Evolutionary conservation across 1,140 invertebrate species (phyloP).

Genomic region (Trachymyrmex septentrionalis): DNA sequence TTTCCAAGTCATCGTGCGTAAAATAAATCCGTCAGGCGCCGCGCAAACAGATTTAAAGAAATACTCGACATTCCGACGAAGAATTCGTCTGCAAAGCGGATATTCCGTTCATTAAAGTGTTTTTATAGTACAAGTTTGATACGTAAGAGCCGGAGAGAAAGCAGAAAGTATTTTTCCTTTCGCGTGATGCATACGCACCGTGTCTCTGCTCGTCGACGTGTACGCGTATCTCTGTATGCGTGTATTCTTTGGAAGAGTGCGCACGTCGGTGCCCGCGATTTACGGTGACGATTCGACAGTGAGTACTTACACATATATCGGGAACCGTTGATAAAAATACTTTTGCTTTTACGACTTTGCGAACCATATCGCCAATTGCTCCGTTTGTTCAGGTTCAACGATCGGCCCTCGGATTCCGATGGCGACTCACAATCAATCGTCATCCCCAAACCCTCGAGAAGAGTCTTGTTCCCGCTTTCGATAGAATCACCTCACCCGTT

Average conservation of each 20-base stretch:
- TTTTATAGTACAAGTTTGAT: constrained; percentile 42
- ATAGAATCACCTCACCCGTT: background rate
- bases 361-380: constrained; percentile 75
- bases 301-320: constrained; percentile 53
- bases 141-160: constrained; percentile 29
- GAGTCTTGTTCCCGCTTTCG: constrained; percentile 34
- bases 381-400: constrained; percentile 77
- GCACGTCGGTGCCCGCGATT: background rate
- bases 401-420: constrained; percentile 71
- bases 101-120: constrained; percentile 4
- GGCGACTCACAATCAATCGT: constrained; percentile 52
- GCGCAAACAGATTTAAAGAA: constrained; percentile 38
- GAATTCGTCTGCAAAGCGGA: constrained; percentile 35
- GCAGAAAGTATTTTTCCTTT: constrained; percentile 19
- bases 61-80: constrained; percentile 17
- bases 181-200: constrained; percentile 6
- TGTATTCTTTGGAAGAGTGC: background rate
- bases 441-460: background rate
- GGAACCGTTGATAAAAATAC: constrained; percentile 67
- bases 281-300: constrained; percentile 12
- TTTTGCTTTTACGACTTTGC: constrained; percentile 78
- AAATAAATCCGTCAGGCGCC: constrained; percentile 34
- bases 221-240: constrained; percentile 28
- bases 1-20: background rate
- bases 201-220: background rate